Base-by-base conservation (phyloP, 1,140 invertebrate genomes). In the Papilio helenus region DNA sequence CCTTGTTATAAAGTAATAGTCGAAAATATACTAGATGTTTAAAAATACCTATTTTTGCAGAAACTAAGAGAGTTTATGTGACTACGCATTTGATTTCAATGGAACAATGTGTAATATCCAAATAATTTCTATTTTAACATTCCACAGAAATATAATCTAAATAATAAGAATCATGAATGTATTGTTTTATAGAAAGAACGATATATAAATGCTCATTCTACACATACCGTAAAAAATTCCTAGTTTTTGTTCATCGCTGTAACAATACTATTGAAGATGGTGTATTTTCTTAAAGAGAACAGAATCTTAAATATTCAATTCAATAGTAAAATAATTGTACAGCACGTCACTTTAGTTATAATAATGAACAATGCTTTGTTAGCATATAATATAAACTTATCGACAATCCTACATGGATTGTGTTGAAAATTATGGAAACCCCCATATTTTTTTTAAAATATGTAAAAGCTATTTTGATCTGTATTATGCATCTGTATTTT, bases 301-400 rank as follows among this genome's bases (percentile, higher is more conserved):
- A 68, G 61, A 68, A 68, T 68, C 26, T 68, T 16, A 68, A 68
- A 68, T 68, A 68, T 68, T 68, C 61, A 68, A 68, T 68, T 68
- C 61, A 68, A 68, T 68, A 29, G 26, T 68, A 68, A 68, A 68
- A 68, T 68, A 68, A 68, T 29, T 68, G 26, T 68, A 16, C 14
- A 68, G 61, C 14, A 18, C 61, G 61, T 68, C 61, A 68, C 58
- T 29, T 14, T 68, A 68, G 12, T 68, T 29, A 68, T 29, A 68
- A 68, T 68, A 68, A 68, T 61, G 23, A 68, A 68, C 61, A 68
- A 68, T 68, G 61, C 23, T 34, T 29, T 68, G 61, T 68, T 68
- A 68, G 26, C 14, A 16, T 68, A 68, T 29, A 68, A 16, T 29
- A 68, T 68, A 68, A 68, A 29, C 26, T 68, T 16, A 5, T 68